Base-by-base conservation (phyloP, 37 sponge, comb jelly and placozoan genomes). In the Hexactinellida sp. region DNA sequence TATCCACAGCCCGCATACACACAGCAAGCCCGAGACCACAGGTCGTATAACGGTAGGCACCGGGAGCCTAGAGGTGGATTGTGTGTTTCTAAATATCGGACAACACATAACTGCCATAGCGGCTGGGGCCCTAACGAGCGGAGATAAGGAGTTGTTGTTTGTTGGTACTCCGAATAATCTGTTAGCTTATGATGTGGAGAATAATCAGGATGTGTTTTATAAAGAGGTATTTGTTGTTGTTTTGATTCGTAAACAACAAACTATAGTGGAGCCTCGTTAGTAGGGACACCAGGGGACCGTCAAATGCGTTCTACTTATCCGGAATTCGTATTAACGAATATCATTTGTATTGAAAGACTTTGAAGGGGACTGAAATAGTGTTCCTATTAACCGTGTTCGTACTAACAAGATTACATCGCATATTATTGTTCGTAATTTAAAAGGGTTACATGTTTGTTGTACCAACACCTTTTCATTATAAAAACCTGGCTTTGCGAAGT, bases 141-240 rank as follows among this genome's bases (percentile, higher is more conserved):
- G 39, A 30, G 91, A 41, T 30, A 54, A 54, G 23, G 95, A 97
- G 63, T 28, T 89, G 1, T 86, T 97, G 23, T 82, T 95, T 30
- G 88, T 93, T 0, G 98, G 98, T 1, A 87, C 95, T 38, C 92
- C 93, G 55, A 95, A 92, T 47, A 87, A 93, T 55, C 85, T 97
- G 32, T 86, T 95, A 30, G 98, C 94, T 0, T 97, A 97, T 84
- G 92, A 97, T 84, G 89, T 97, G 23, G 89, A 97, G 19, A 55
- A 92, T 35, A 97, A 97, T 85, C 38, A 87, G 3, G 98, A 97
- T 19, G 84, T 94, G 5, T 97, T 97, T 85, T 95, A 97, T 87
- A 96, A 91, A 47, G 92, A 94, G 39, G 94, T 92, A n/a, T n/a
- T n/a, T n/a, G n/a, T n/a, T n/a, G n/a, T n/a, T 41, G 32, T n/a